Base-by-base conservation (phyloP, 2,113 vertebrate genomes). In the Rutilus rutilus region DNA sequence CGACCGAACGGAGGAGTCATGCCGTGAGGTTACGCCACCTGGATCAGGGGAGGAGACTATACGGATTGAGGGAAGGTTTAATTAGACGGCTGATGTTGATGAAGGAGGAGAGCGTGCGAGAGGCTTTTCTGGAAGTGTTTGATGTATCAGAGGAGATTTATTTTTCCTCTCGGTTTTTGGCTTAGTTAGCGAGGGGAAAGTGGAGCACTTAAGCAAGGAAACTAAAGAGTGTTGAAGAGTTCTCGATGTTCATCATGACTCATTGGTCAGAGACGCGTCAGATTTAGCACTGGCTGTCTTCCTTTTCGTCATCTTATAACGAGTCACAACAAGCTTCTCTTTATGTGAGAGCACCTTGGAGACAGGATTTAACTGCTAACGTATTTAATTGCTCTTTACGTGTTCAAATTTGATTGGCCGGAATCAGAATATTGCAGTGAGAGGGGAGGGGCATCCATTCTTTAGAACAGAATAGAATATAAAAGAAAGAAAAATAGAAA, bases 151-250 rank as follows among this genome's bases (percentile, higher is more conserved):
- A 69, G 64, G 74, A 73, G 81, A 89, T 92, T 91, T 90, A 90
- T 90, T 91, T 92, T 89, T 84, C 83, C 87, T 87, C 87, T 73
- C 27, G 77, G 88, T 90, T 30, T 90, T 86, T 85, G 83, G 62
- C 86, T 78, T 83, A 87, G 86, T 86, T 82, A 39, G 73, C 21
- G 62, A 73, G 59, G 86, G 86, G 86, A 88, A 91, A 82, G 62
- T 90, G 80, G 89, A 88, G 84, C 85, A 80, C 73, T 86, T 85
- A 85, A 85, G 82, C 88, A 82, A 78, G 78, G 87, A 89, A 91
- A 90, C 73, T 84, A 78, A 85, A 89, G 86, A 85, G 80, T 89
- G 86, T 82, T 80, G 64, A 83, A 75, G 77, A 84, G 52, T 75
- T 77, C 33, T 86, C 14, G 15, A n/a, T 36, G 71, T 47, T 77